A percentile compares a stretch with the other conserved stretches of the same genome.
Evolutionary conservation across 2,888 invertebrate species (phyloP).

Genomic region (Chalcis sispes): DNA sequence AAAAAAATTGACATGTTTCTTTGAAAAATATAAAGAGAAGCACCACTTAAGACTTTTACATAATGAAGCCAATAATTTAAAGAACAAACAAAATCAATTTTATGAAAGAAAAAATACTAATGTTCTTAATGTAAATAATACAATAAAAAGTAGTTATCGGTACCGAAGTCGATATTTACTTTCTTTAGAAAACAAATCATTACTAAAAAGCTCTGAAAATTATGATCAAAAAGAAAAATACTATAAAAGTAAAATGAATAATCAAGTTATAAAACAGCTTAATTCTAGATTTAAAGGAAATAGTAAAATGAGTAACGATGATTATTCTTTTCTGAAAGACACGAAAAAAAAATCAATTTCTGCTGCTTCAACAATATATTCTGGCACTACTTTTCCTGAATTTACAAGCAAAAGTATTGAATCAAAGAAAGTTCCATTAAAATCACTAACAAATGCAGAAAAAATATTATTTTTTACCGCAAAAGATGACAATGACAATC

Average conservation of each 20-base stretch:
- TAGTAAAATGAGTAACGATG: background rate
- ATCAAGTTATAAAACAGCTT: background rate
- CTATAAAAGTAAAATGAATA: background rate
- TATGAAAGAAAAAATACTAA: background rate
- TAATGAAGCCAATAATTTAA: background rate
- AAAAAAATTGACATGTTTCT: background rate
- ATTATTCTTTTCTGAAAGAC: background rate
- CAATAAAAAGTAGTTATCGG: background rate
- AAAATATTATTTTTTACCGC: constrained; percentile 15
- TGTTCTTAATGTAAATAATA: background rate
- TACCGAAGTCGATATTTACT: background rate
- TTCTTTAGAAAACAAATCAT: background rate
- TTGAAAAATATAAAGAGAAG: no score
- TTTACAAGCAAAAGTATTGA: no score
- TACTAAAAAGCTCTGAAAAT: background rate
- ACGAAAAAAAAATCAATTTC: background rate
- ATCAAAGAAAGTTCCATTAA: background rate
- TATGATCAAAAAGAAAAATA: background rate
- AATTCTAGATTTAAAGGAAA: background rate
- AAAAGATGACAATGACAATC: constrained; percentile 44
- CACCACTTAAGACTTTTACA: background rate
- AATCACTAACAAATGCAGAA: background rate
- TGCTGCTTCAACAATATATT: background rate
- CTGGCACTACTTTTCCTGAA: no score
- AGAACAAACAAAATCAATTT: background rate